A percentile compares a stretch with the other conserved stretches of the same genome.
phyloP scores from a whole-genome alignment of 2,888 invertebrate species.

The Magallana nippona region DNA sequence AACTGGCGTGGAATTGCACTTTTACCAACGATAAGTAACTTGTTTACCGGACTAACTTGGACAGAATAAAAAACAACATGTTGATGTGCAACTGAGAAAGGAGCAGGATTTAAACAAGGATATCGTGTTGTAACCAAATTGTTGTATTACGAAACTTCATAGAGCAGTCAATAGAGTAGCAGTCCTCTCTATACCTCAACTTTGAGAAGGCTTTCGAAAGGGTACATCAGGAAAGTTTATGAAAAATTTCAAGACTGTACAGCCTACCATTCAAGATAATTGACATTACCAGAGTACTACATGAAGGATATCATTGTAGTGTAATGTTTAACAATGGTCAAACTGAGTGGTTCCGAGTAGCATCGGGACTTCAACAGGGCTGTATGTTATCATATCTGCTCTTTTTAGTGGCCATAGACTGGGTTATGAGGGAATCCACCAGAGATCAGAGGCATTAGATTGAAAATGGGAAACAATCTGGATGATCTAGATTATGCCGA shows the following conservation, averaged over 20 bases:
- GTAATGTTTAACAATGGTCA: constrained; percentile 9
- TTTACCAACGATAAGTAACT: not conserved
- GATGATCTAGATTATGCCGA: too few species aligned
- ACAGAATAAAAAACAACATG: constrained; percentile 36
- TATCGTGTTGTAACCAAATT: constrained; percentile 50
- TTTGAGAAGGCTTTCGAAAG: constrained; percentile 55
- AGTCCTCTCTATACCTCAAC: constrained; percentile 45
- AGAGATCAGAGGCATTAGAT: too few species aligned
- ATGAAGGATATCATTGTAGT: constrained; percentile 38
- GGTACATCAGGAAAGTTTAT: constrained; percentile 48
- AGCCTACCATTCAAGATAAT: constrained; percentile 42
- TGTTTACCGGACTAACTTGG: not conserved
- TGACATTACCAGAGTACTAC: constrained; percentile 33
- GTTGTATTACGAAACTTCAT: constrained; percentile 48
- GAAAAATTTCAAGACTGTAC: constrained; percentile 36
- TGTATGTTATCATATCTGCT: constrained; percentile 41
- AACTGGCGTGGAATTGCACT: too few species aligned
- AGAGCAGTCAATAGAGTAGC: constrained; percentile 54
- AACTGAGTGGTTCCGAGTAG: constrained; percentile 39
- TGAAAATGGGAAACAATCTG: too few species aligned
- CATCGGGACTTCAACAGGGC: constrained; percentile 43
- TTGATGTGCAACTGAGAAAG: constrained; percentile 40
- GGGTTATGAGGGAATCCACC: not conserved
- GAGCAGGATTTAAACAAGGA: constrained; percentile 54
- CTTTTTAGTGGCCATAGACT: constrained; percentile 36